Conservation (phyloP, 2,888 invertebrate genomes). For the Drosophila pseudotalamancana region DNA sequence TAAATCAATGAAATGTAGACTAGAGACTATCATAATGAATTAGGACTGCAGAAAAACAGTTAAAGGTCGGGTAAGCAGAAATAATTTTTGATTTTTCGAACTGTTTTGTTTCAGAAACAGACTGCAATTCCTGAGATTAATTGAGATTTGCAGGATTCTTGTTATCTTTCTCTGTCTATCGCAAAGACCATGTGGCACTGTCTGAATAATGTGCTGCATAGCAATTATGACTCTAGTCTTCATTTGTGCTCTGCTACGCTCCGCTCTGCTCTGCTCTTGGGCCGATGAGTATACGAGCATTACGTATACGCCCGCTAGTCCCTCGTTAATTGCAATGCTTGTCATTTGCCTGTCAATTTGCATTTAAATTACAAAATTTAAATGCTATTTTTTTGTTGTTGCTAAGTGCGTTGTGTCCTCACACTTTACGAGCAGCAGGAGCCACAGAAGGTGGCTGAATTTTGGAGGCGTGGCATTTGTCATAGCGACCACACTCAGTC, state of each 20-base stretch:
- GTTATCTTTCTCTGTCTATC: neutral
- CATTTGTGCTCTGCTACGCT: conserved; percentile 10
- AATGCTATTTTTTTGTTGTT: conserved; percentile 46
- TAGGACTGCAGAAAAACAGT: too few species aligned
- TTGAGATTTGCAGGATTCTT: conserved; percentile 17
- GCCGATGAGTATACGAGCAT: conserved; percentile 23
- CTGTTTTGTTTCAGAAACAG: too few species aligned
- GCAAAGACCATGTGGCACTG: conserved; percentile 21
- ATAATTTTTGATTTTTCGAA: too few species aligned
- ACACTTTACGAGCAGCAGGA: conserved; percentile 37
- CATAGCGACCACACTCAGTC: conserved; percentile 37
- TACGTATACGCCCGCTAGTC: conserved; percentile 71
- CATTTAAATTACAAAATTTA: conserved; percentile 81
- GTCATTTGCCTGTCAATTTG: conserved; percentile 78
- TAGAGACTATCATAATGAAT: too few species aligned
- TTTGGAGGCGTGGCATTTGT: conserved; percentile 41
- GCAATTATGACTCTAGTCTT: conserved; percentile 1
- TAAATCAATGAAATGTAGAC: too few species aligned
- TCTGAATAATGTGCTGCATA: conserved; percentile 45
- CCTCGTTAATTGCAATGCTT: conserved; percentile 78
- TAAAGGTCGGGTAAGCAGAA: too few species aligned
- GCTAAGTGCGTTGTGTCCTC: conserved; percentile 15
- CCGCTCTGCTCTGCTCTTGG: neutral
- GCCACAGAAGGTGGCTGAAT: neutral
- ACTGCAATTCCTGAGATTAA: neutral